Base-by-base conservation (phyloP, 2,888 invertebrate species). In the Parnassius glacialis region DNA sequence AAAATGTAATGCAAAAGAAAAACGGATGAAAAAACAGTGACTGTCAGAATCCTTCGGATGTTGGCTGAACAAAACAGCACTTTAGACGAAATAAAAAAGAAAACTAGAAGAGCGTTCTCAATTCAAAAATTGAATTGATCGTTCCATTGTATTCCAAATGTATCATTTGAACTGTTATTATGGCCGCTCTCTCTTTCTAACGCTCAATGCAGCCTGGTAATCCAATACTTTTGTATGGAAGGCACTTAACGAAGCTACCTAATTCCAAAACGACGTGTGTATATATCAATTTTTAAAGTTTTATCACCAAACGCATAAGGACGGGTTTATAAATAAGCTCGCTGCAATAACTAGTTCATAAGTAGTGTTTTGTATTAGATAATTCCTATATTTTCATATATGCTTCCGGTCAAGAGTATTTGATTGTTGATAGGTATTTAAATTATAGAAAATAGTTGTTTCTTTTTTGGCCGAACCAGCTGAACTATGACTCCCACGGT, bases 61-160 rank as follows among this genome's bases (percentile, higher is more conserved):
- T 82, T 88, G 85, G 82, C 83, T 84, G 90, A 90, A 91, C 91
- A 91, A 91, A 91, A 91, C 91, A 91, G 90, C 91, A 91, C 91
- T 91, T 90, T 90, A 89, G 88, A 83, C 77, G 81, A 84, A 83
- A 85, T 73, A 84, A 84, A 85, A 87, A 81, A 82, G 79, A 83
- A 81, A 85, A 85, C 85, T 87, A 89, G 88, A 85, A 86, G 89
- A 91, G 87, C 90, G 89, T 89, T 89, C 90, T 90, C 90, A 89
- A 90, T 90, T 91, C 91, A 90, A 90, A 90, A 90, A 90, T 91
- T 90, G 90, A 90, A 91, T 91, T 90, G 91, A 91, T 91, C 91
- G 90, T 83, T 83, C 91, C 90, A 91, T 91, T 91, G 91, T 91
- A 90, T 91, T 90, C 90, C 83, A 88, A 91, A 91, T 90, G 91